phyloP scores from a whole-genome alignment of 2,797 vertebrate species.

The Spinus pinus region DNA sequence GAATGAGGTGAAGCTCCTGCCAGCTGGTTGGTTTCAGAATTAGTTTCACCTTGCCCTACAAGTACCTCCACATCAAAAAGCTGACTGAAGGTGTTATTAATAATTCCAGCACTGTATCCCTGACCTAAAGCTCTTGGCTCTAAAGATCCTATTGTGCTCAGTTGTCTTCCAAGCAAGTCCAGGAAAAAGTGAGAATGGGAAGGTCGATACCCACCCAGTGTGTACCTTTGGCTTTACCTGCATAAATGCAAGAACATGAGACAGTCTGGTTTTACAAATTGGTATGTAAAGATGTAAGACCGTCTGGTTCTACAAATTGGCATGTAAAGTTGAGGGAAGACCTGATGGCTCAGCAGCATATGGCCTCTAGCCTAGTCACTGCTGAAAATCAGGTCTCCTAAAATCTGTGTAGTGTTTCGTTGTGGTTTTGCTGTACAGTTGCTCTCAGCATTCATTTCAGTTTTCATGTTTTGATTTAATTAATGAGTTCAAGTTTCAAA shows the following conservation, averaged over 20 bases:
- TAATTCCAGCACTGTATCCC: background rate
- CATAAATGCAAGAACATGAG: background rate
- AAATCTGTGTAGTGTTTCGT: background rate
- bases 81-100: background rate
- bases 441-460: conserved; percentile 1
- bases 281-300: background rate
- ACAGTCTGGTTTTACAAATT: background rate
- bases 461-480: conserved; percentile 10
- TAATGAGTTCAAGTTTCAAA: conserved; percentile 19
- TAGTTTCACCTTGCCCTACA: background rate
- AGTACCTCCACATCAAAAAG: conserved; percentile 32
- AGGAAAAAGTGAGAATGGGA: background rate
- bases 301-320: background rate
- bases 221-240: background rate
- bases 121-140: background rate
- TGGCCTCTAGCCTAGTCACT: background rate
- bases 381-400: conserved; percentile 8
- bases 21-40: background rate
- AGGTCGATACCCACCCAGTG: background rate
- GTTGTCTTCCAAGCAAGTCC: background rate
- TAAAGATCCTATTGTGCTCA: background rate
- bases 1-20: background rate
- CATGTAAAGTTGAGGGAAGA: conserved; percentile 8
- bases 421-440: background rate
- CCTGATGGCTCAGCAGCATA: background rate